Conservation (phyloP, 2,888 invertebrate genomes). For the Girardia tigrina region DNA sequence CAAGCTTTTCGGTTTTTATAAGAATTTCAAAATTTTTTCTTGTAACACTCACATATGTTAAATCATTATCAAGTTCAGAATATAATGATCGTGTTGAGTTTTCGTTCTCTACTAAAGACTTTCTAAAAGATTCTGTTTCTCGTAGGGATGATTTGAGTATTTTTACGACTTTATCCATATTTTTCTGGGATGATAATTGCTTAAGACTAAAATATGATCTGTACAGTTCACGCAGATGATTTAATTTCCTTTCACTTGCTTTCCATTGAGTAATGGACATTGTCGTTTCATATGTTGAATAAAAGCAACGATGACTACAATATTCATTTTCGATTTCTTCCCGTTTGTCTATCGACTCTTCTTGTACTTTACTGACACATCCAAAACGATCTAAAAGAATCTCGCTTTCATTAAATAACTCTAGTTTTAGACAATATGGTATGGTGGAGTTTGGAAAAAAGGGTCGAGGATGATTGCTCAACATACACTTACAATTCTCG, state of each 20-base stretch:
- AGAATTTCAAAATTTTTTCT: constrained; percentile 33
- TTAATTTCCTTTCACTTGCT: neutral
- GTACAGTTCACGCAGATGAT: constrained; percentile 3
- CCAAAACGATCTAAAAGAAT: neutral
- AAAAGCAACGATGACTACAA: constrained; percentile 29
- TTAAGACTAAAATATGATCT: neutral
- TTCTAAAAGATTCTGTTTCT: neutral
- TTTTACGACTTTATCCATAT: neutral
- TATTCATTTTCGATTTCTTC: constrained; percentile 10
- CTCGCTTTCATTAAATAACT: neutral
- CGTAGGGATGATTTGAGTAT: neutral
- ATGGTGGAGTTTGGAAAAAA: constrained; percentile 4
- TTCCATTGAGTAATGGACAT: constrained; percentile 30
- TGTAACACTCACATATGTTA: constrained; percentile 17
- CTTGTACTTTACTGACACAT: neutral
- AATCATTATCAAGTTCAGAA: neutral
- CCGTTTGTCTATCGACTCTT: neutral
- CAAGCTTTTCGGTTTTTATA: constrained; percentile 29
- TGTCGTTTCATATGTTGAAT: constrained; percentile 26
- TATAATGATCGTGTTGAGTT: neutral
- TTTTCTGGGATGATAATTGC: neutral
- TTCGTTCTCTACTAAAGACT: constrained; percentile 16
- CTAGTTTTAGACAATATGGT: constrained; percentile 28
- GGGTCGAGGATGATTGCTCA: neutral
- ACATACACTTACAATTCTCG: constrained; percentile 26